Base-by-base conservation (phyloP, 2,113 vertebrate genomes). In the Lampris megalopsis region DNA sequence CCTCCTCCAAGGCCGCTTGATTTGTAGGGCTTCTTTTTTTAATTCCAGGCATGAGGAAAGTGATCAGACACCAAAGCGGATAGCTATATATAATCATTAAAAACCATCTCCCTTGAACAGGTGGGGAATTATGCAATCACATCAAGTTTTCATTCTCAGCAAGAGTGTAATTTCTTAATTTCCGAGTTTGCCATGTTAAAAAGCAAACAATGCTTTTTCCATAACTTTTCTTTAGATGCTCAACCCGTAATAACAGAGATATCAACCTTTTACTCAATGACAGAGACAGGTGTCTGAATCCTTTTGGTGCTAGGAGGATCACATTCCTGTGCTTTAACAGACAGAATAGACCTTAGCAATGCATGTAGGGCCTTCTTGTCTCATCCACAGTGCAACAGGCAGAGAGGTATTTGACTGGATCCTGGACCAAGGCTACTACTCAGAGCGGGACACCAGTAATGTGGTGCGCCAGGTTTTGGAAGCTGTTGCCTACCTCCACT, bases 351-450 rank as follows among this genome's bases (percentile, higher is more conserved):
- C 53, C 6, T 53, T 5, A 10, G 8, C 7, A 5, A 68, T 13
- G 9, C 7, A n/a, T 63, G 24, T 47, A 62, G 47, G 35, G 7
- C 9, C n/a, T 9, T 52, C 9, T 1, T 61, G 35, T 59, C 60
- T 6, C 43, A n/a, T 49, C 73, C 5, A 72, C 89, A 98, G 97
- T 71, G 98, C 97, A 81, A 98, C 97, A 4, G 98, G 98, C 79
- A 95, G 98, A 79, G 98, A 99, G 87, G 98, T 99, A 76, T 99
- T 99, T 71, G 98, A 99, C 94, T 99, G 98, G 98, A 99, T 99
- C 93, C 92, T 99, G 91, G 98, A 99, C 89, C 98, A 99, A 92
- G 97, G 97, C 63, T 99, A 98, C 93, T 99, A 99, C 89, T 99
- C 98, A 0, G 98, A 99, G 90, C 93, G 93, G 78, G 98, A 99